Evolutionary conservation across 92 coral and sea anemone genomes (phyloP).

Genomic region (Plumapathes pennacea): DNA sequence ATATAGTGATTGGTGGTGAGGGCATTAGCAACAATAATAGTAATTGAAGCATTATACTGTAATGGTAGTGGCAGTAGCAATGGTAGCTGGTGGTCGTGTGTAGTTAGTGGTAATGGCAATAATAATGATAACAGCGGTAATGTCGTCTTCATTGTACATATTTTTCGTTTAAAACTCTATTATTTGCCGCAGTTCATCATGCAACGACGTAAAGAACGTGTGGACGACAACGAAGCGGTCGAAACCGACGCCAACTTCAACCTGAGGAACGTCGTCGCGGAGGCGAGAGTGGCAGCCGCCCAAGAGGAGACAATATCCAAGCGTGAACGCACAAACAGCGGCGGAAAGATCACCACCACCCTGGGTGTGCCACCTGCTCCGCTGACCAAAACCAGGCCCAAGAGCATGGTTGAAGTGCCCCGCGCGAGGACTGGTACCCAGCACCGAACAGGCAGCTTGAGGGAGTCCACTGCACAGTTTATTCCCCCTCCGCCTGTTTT

Average conservation of each 20-base stretch:
- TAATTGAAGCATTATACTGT: too few relatives aligned
- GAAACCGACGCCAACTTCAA: constrained; percentile 49
- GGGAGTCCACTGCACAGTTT: constrained; percentile 34
- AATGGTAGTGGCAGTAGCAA: too few relatives aligned
- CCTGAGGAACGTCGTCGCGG: constrained; percentile 63
- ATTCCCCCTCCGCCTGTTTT: constrained; percentile 71
- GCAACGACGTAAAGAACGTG: constrained; percentile 76
- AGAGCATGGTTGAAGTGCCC: constrained; percentile 42
- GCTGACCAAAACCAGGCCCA: constrained; percentile 64
- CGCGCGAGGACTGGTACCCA: constrained; percentile 34
- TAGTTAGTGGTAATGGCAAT: too few relatives aligned
- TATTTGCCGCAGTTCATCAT: constrained; percentile 57
- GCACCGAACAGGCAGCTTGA: constrained; percentile 11
- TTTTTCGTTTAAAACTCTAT: background rate
- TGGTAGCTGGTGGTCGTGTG: too few relatives aligned
- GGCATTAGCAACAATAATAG: too few relatives aligned
- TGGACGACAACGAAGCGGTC: constrained; percentile 28
- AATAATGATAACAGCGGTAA: too few relatives aligned
- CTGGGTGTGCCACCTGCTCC: constrained; percentile 60
- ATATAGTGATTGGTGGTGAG: too few relatives aligned
- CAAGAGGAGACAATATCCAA: constrained; percentile 36
- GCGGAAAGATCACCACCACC: constrained; percentile 28
- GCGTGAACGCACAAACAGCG: constrained; percentile 13
- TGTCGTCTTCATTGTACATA: too few relatives aligned
- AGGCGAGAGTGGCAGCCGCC: constrained; percentile 57